Conservation (phyloP, 2,113 vertebrate species). For the Ictalurus punctatus region DNA sequence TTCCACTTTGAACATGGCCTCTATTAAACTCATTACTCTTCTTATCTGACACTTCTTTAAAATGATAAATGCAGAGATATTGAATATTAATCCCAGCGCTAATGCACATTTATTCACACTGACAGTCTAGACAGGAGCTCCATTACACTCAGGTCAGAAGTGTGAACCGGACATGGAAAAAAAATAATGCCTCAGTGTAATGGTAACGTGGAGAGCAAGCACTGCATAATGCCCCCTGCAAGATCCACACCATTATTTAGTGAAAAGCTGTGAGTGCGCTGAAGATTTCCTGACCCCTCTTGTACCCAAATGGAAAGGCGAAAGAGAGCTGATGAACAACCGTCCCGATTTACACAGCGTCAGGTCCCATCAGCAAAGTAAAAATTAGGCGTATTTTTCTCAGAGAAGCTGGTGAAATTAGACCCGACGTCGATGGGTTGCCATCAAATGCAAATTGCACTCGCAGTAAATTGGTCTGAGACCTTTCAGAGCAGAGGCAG, state of each 20-base stretch:
- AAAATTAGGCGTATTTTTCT: slow-evolving; percentile 36
- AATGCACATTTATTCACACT: slow-evolving; percentile 48
- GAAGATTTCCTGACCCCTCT: slow-evolving; percentile 10
- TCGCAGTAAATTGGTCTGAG: slow-evolving; percentile 25
- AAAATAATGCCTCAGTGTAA: background rate
- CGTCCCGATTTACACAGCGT: slow-evolving; percentile 26
- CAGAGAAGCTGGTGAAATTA: slow-evolving; percentile 37
- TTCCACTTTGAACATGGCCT: background rate
- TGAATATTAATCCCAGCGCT: slow-evolving; percentile 53
- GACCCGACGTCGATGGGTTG: slow-evolving; percentile 5
- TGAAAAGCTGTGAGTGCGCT: slow-evolving; percentile 5
- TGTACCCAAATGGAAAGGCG: slow-evolving; percentile 2
- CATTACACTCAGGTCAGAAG: slow-evolving; percentile 29
- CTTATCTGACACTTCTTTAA: background rate
- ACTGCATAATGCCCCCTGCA: background rate
- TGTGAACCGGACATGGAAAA: background rate
- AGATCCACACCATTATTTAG: slow-evolving; percentile 27
- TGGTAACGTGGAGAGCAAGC: background rate
- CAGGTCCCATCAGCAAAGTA: slow-evolving; percentile 35
- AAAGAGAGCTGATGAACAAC: slow-evolving; percentile 43
- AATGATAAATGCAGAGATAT: slow-evolving; percentile 36
- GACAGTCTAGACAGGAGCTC: slow-evolving; percentile 48
- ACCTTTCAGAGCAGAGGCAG: slow-evolving; percentile 10
- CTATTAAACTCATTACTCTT: slow-evolving; percentile 13
- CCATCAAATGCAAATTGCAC: slow-evolving; percentile 35